phyloP scores from a whole-genome alignment of 2,888 invertebrate species.

The Standfussiana lucernea region DNA sequence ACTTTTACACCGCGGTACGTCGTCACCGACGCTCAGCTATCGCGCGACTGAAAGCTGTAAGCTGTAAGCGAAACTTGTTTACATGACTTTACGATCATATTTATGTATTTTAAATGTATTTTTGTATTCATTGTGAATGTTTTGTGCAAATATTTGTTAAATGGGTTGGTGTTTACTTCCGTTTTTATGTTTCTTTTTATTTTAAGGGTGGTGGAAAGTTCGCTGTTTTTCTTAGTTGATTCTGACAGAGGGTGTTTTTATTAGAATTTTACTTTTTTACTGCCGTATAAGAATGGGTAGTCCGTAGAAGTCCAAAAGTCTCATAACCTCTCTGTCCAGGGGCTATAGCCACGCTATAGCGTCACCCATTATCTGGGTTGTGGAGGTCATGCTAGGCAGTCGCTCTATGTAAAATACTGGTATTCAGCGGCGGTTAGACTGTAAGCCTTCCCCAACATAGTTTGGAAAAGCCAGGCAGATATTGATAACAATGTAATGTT shows the following conservation, averaged over 20 bases:
- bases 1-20: constrained; percentile 33
- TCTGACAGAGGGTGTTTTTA: not conserved
- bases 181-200: constrained; percentile 14
- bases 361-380: too few species aligned
- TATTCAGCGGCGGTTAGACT: not conserved
- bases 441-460: not conserved
- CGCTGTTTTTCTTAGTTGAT: not conserved
- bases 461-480: not conserved
- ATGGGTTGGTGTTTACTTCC: constrained; percentile 19
- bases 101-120: constrained; percentile 64
- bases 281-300: too few species aligned
- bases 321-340: too few species aligned
- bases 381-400: not conserved
- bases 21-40: constrained; percentile 46
- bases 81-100: constrained; percentile 60
- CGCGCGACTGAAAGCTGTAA: constrained; percentile 56
- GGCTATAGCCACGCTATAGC: too few species aligned
- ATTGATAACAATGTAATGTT: not conserved
- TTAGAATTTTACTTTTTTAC: not conserved
- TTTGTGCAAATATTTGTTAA: constrained; percentile 40
- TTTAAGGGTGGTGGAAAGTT: not conserved
- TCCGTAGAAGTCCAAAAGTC: too few species aligned
- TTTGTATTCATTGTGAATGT: constrained; percentile 56
- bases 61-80: constrained; percentile 63
- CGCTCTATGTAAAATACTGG: not conserved